Conservation (phyloP, 2,797 vertebrate genomes). For the Pseudotriccus pelzelni region DNA sequence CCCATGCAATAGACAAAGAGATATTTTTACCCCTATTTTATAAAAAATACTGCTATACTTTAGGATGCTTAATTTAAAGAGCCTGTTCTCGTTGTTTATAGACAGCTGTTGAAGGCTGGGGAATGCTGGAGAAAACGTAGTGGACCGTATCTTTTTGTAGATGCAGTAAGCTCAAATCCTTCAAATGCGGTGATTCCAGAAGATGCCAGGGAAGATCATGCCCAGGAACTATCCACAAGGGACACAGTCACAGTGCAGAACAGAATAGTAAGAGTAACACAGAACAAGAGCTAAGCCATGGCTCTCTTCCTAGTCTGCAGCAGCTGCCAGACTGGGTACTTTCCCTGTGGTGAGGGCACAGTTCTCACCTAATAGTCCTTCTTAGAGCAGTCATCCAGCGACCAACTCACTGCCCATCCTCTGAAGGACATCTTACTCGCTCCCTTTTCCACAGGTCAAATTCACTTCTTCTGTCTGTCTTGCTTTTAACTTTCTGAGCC, state of each 20-base stretch:
- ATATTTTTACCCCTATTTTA: not conserved
- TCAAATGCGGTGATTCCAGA: fast-evolving
- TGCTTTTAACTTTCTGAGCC: slow-evolving; percentile 1
- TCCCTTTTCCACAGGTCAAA: not conserved
- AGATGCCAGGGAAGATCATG: not conserved
- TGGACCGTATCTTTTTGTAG: not conserved
- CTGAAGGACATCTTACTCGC: not conserved
- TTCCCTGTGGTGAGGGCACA: fast-evolving
- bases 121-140: not conserved
- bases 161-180: not conserved
- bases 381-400: not conserved
- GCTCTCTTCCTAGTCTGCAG: not conserved
- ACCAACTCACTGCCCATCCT: not conserved
- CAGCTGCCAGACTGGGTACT: not conserved
- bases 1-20: not conserved
- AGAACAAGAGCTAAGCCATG: not conserved
- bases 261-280: not conserved
- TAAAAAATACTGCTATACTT: not conserved
- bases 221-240: not conserved
- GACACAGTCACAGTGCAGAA: not conserved
- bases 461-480: not conserved
- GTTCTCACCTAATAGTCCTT: not conserved
- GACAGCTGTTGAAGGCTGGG: not conserved
- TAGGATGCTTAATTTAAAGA: not conserved
- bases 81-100: not conserved